phyloP scores from a whole-genome alignment of 2,113 vertebrate genomes.

The Dolichotis patagonum region DNA sequence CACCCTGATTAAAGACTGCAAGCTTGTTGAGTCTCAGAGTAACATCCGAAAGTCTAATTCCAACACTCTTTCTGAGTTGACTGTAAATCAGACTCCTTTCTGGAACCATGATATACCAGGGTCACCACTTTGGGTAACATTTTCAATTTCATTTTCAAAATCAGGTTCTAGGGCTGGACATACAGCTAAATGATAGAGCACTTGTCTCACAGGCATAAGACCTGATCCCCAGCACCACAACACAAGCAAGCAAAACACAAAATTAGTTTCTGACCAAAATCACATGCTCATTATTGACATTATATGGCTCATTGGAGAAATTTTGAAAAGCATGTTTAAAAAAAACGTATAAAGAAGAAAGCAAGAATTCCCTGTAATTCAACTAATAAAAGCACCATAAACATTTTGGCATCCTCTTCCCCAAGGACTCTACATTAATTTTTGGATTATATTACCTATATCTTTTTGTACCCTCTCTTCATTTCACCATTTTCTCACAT shows the following conservation, averaged over 20 bases:
- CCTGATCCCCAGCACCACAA: background rate
- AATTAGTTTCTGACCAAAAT: constrained; percentile 33
- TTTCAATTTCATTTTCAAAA: constrained; percentile 3
- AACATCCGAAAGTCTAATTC: background rate
- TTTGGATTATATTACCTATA: background rate
- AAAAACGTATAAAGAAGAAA: background rate
- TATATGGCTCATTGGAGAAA: background rate
- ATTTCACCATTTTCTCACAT: background rate
- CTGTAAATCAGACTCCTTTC: background rate
- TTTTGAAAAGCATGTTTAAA: background rate
- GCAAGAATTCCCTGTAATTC: constrained; percentile 14
- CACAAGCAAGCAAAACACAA: background rate
- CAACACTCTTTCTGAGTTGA: background rate
- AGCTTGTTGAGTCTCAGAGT: background rate
- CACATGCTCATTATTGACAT: background rate
- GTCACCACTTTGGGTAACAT: background rate
- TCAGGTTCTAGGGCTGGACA: background rate
- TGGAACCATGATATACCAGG: background rate
- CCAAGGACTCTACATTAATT: background rate
- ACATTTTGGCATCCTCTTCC: background rate
- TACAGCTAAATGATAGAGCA: background rate
- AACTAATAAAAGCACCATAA: background rate
- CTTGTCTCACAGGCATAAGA: background rate
- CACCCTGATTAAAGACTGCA: background rate
- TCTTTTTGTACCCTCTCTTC: background rate